A percentile compares a stretch with the other conserved stretches of the same genome.
Evolutionary conservation across 2,113 vertebrate species (phyloP).

Genomic region (Corythoichthys haematopterus): DNA sequence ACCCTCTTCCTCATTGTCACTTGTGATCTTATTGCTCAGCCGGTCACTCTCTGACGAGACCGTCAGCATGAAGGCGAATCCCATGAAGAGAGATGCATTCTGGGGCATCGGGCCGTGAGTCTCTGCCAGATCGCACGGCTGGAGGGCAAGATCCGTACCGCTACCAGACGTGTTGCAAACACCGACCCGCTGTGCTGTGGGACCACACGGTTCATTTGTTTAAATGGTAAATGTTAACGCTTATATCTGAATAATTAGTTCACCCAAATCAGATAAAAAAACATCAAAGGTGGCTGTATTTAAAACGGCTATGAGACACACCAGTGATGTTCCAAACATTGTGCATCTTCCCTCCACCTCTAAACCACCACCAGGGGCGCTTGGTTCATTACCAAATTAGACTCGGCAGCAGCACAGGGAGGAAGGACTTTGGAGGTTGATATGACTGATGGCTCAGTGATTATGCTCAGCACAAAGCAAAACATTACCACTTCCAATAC

Average conservation of each 20-base stretch:
- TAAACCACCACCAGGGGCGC: constrained; percentile 29
- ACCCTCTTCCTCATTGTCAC: constrained; percentile 83
- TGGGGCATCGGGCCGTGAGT: constrained; percentile 84
- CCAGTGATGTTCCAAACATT: constrained; percentile 18
- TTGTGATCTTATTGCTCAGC: constrained; percentile 65
- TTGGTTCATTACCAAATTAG: constrained; percentile 44
- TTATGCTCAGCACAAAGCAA: constrained; percentile 20
- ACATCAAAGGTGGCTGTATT: not conserved
- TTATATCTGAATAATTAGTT: not conserved
- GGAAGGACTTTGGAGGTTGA: constrained; percentile 12
- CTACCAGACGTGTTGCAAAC: constrained; percentile 76
- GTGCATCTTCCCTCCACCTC: constrained; percentile 37
- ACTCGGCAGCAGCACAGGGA: constrained; percentile 25
- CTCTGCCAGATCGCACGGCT: constrained; percentile 57
- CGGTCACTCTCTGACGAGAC: constrained; percentile 83
- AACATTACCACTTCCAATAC: constrained; percentile 17
- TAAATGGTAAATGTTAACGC: not conserved
- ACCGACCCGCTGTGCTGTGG: constrained; percentile 62
- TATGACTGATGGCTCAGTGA: constrained; percentile 3
- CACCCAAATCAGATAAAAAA: not conserved
- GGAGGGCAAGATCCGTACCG: constrained; percentile 62
- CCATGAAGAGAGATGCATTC: constrained; percentile 87
- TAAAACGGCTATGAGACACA: not conserved
- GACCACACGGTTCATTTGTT: not conserved
- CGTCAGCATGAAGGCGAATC: constrained; percentile 93